Evolutionary conservation across 1,140 invertebrate genomes (phyloP).

Genomic region (Ladona fulva): DNA sequence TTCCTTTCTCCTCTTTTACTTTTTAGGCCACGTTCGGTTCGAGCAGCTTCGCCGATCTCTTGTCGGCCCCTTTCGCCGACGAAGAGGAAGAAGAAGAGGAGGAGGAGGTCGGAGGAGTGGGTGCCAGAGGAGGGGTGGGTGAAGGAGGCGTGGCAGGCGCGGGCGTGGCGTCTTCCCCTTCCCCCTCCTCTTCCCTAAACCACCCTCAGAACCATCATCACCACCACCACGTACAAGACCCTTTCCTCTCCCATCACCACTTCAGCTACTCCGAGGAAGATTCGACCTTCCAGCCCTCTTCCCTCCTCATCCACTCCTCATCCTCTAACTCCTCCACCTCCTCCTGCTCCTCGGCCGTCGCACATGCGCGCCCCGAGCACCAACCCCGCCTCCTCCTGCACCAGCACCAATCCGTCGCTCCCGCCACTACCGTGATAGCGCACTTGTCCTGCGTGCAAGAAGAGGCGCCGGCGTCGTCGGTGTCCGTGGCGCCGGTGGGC

Average conservation of each 20-base stretch:
- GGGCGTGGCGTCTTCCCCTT: background rate
- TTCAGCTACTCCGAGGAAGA: conserved; percentile 39
- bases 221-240: background rate
- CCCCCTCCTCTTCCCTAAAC: background rate
- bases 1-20: background rate
- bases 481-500: background rate
- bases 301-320: background rate
- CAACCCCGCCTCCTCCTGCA: conserved; percentile 35
- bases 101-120: background rate
- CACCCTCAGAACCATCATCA: conserved; percentile 7
- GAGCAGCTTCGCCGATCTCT: conserved; percentile 44
- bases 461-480: conserved; percentile 33
- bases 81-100: background rate
- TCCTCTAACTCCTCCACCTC: background rate
- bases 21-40: background rate
- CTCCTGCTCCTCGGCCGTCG: conserved; percentile 20
- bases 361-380: conserved; percentile 42
- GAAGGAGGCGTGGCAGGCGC: too few relatives aligned
- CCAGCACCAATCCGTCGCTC: conserved; percentile 27
- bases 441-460: conserved; percentile 35
- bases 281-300: background rate
- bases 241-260: background rate
- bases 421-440: conserved; percentile 32
- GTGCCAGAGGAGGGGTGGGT: background rate
- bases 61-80: conserved; percentile 40